A percentile compares a stretch with the other conserved stretches of the same genome.
These are phyloP conservation scores for Chionodraco myersi DNA, from an alignment of 2,113 vertebrate genomes.

Conservation along the genomic window DNA sequence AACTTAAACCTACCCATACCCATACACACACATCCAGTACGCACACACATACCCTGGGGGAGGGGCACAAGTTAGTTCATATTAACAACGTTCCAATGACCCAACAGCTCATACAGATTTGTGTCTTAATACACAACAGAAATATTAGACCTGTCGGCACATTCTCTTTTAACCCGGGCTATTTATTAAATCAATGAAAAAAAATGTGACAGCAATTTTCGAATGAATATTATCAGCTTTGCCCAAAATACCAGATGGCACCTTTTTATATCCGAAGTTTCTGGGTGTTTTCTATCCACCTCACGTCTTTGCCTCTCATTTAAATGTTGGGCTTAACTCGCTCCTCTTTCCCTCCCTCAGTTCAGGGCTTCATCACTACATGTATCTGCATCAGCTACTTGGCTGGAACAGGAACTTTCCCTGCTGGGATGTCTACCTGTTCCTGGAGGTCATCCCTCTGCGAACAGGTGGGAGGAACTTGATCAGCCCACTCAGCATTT, in stretches of 20 bases:
- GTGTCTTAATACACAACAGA: too few species aligned
- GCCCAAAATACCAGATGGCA: not conserved
- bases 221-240: not conserved
- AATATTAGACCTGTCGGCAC: too few species aligned
- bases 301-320: not conserved
- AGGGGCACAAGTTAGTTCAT: too few species aligned
- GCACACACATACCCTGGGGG: too few species aligned
- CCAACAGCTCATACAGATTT: too few species aligned
- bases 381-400: slow-evolving; percentile 30
- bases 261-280: not conserved
- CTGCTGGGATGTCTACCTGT: slow-evolving; percentile 63
- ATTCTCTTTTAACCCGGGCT: not conserved
- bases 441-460: slow-evolving; percentile 71
- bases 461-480: slow-evolving; percentile 74
- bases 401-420: slow-evolving; percentile 37
- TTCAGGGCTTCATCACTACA: not conserved
- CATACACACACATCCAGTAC: too few species aligned
- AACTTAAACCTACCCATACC: too few species aligned
- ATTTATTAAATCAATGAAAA: not conserved
- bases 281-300: not conserved
- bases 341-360: not conserved
- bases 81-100: too few species aligned
- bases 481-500: slow-evolving; percentile 71
- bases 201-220: not conserved
- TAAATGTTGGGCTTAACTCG: not conserved